These are phyloP conservation scores for Buceros bicornis DNA, from an alignment of 2,797 vertebrate species.

Conservation along the genomic window DNA sequence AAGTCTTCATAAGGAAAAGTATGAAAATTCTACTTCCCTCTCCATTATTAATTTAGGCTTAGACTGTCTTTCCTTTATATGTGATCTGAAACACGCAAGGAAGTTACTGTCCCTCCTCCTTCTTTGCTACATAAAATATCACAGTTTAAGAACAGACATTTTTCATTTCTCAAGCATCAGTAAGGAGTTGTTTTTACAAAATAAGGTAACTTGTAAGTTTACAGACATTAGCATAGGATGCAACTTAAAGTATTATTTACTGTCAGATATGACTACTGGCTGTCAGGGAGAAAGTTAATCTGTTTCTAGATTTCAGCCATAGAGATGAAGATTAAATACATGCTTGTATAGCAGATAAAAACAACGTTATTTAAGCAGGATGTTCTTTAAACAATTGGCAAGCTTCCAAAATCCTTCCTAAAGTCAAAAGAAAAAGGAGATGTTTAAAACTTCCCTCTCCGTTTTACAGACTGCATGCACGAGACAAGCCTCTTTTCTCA, in stretches of 20 bases:
- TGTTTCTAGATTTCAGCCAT: background rate
- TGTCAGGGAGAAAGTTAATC: background rate
- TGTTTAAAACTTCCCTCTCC: background rate
- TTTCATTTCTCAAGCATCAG: background rate
- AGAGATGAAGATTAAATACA: background rate
- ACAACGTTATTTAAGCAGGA: background rate
- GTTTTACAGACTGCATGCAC: background rate
- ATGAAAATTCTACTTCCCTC: slow-evolving; percentile 1
- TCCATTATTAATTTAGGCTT: background rate
- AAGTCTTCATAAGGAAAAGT: background rate
- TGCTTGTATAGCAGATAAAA: background rate
- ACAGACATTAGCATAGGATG: background rate
- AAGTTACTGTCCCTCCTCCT: background rate
- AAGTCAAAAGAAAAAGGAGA: background rate
- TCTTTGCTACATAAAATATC: background rate
- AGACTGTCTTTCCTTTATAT: background rate
- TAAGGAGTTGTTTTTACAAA: background rate
- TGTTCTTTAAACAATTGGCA: background rate
- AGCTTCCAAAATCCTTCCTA: background rate
- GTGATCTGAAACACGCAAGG: background rate
- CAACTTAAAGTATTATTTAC: background rate
- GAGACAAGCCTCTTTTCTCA: background rate
- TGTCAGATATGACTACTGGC: background rate
- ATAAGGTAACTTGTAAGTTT: background rate
- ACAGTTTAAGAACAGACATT: background rate